Conservation (phyloP, 1,140 invertebrate genomes). For the Conus ventricosus region DNA sequence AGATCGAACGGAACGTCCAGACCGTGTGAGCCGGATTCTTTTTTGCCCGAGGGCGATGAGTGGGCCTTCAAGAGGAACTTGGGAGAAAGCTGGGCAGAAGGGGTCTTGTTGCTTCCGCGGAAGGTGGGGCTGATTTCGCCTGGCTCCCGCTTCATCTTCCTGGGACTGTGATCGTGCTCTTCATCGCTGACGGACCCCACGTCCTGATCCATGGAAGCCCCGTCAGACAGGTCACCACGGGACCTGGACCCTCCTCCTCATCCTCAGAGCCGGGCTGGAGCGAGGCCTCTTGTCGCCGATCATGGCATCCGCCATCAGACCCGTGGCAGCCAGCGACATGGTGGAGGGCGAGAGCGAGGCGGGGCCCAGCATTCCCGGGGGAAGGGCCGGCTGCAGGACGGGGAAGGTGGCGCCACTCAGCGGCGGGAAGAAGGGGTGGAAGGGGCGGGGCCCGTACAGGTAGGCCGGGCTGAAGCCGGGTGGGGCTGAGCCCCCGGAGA, state of each 20-base stretch:
- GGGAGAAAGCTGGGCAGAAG: not conserved
- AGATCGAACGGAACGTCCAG: conserved; percentile 52
- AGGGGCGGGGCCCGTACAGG: conserved; percentile 66
- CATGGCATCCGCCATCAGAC: conserved; percentile 22
- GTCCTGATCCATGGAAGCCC: conserved; percentile 62
- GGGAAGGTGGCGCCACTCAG: conserved; percentile 52
- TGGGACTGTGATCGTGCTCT: conserved; percentile 15
- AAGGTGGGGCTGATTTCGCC: conserved; percentile 29
- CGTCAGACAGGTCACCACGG: conserved; percentile 50
- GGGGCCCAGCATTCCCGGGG: conserved; percentile 31
- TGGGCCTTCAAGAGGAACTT: not conserved
- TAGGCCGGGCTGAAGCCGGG: conserved; percentile 57
- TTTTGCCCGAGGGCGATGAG: not conserved
- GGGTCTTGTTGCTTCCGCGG: not conserved
- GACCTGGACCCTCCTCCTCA: conserved; percentile 25
- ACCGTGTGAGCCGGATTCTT: not conserved
- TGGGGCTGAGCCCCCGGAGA: conserved; percentile 44
- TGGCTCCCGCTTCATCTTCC: conserved; percentile 22
- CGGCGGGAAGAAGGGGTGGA: conserved; percentile 67
- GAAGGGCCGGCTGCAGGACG: conserved; percentile 41
- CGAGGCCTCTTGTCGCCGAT: conserved; percentile 35
- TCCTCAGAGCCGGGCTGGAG: conserved; percentile 33
- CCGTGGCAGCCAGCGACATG: conserved; percentile 32
- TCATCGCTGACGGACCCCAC: conserved; percentile 24
- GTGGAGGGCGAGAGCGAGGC: conserved; percentile 49